Evolutionary conservation across 2,113 vertebrate species (phyloP).

Genomic region (Columbina picui): DNA sequence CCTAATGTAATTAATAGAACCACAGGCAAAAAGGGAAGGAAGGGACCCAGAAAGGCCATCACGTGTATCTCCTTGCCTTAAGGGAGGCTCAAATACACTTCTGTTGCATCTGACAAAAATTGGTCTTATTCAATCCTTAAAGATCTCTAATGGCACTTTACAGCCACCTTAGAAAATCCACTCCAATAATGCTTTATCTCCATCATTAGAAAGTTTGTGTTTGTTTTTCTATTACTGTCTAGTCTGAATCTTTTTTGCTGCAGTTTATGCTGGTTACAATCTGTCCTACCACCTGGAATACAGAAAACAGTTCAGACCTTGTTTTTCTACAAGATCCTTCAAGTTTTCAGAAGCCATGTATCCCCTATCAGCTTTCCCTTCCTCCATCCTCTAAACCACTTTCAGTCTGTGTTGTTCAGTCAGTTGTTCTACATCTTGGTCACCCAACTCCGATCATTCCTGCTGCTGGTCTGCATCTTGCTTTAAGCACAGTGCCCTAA

Average conservation of each 20-base stretch:
- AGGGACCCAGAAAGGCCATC: background rate
- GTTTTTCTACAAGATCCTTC: background rate
- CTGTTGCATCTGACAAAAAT: background rate
- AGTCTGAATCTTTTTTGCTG: background rate
- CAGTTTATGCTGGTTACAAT: background rate
- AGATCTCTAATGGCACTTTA: background rate
- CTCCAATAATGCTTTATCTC: background rate
- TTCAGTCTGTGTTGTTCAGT: background rate
- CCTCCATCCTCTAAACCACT: background rate
- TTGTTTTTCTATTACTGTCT: background rate
- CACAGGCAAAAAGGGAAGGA: background rate
- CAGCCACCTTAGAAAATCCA: background rate
- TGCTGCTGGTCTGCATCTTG: background rate
- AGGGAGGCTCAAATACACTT: background rate
- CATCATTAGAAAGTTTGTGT: background rate
- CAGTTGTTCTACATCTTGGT: fast-evolving
- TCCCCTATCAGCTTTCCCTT: background rate
- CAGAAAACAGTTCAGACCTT: background rate
- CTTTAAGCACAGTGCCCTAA: background rate
- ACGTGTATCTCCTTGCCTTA: background rate
- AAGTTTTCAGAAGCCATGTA: background rate
- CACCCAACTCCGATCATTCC: background rate
- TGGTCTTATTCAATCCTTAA: background rate
- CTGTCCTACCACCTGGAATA: background rate
- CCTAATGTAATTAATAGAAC: background rate